Conservation (phyloP, 2,113 vertebrate genomes). For the Prunella himalayana region DNA sequence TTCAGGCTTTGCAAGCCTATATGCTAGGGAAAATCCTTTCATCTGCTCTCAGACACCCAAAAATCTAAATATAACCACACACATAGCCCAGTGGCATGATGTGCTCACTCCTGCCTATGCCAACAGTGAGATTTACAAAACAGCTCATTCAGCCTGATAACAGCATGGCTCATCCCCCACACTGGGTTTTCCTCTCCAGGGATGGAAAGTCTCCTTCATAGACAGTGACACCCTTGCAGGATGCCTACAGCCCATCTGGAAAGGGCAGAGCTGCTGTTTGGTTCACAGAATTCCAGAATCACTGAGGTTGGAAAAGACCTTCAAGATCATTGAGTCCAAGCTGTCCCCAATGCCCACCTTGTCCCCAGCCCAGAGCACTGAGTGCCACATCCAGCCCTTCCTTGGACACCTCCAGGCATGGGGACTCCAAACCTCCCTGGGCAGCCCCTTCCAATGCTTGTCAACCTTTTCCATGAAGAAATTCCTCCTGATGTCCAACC, state of each 20-base stretch:
- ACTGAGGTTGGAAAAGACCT: neutral
- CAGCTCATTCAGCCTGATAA: neutral
- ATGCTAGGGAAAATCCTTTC: neutral
- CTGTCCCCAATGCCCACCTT: fast-evolving
- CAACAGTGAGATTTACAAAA: neutral
- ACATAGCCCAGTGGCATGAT: neutral
- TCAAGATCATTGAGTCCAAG: fast-evolving
- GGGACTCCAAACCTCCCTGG: neutral
- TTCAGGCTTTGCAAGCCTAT: neutral
- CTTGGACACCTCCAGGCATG: neutral
- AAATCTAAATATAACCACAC: neutral
- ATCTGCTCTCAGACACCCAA: neutral
- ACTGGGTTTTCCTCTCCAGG: neutral
- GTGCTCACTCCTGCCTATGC: neutral
- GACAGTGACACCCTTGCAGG: neutral
- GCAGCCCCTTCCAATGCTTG: neutral
- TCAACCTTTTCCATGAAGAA: neutral
- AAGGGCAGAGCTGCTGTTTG: neutral
- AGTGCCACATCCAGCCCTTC: neutral
- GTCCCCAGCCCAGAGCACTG: neutral
- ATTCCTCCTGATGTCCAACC: neutral
- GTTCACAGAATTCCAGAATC: neutral
- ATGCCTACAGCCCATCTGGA: neutral
- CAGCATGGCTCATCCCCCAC: neutral
- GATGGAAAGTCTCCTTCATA: neutral